These are phyloP conservation scores for Calliopum simillimum DNA, from an alignment of 2,888 invertebrate species.

Conservation along the genomic window DNA sequence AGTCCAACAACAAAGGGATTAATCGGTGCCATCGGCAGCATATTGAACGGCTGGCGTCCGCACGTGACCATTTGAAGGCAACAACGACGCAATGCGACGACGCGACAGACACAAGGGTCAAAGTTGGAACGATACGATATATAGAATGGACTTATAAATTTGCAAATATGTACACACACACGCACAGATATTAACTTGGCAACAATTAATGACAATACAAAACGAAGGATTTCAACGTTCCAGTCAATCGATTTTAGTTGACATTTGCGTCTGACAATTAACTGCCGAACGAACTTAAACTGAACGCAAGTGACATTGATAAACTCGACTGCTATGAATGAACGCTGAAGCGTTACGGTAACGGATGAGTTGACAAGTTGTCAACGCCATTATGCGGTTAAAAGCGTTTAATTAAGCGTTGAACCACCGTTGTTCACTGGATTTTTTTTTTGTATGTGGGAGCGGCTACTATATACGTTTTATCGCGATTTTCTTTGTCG, in stretches of 20 bases:
- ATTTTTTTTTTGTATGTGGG: constrained; percentile 12
- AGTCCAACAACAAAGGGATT: constrained; percentile 62
- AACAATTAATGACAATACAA: too few relatives aligned
- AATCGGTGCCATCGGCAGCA: constrained; percentile 92
- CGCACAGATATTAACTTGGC: background rate
- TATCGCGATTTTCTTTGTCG: background rate
- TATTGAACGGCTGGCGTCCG: constrained; percentile 68
- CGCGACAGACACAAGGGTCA: too few relatives aligned
- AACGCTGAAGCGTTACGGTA: constrained; percentile 57
- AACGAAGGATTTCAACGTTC: background rate
- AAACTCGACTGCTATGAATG: constrained; percentile 46
- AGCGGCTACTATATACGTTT: constrained; percentile 3
- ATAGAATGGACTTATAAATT: background rate
- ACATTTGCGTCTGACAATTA: constrained; percentile 5
- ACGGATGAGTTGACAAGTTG: constrained; percentile 58
- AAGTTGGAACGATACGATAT: background rate
- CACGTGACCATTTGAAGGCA: constrained; percentile 63
- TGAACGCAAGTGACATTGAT: constrained; percentile 53
- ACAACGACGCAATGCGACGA: constrained; percentile 1
- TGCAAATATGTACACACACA: background rate
- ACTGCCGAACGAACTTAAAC: constrained; percentile 10
- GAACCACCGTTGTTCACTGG: constrained; percentile 14
- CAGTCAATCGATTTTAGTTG: constrained; percentile 16
- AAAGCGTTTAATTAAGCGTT: constrained; percentile 55
- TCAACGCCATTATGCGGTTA: constrained; percentile 62